These are phyloP conservation scores for Pan troglodytes DNA, from an alignment of 2,113 vertebrate species.

Conservation along the genomic window NHGRI_mPanTro3-v2.1_pri NC_072402.2:88719001-88719500, in stretches of 20 bases:
- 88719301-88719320: slow-evolving; percentile 2
- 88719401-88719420: neutral
- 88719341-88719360: neutral
- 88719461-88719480: neutral
- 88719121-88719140: neutral
- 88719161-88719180: neutral
- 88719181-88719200: neutral
- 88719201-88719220: neutral
- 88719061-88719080: neutral
- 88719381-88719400: neutral
- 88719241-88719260: neutral
- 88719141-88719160: neutral
- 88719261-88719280: neutral
- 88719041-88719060: neutral
- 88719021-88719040: neutral
- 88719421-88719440: neutral
- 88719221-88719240: neutral
- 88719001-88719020: neutral
- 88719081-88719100: too few species aligned
- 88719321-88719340: neutral
- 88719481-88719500: neutral
- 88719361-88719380: neutral
- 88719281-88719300: neutral
- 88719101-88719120: too few species aligned
- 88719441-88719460: neutral